Evolutionary conservation across 2,113 vertebrate species (phyloP), one percentile per base, ranked within the genome.

Genomic region (Hippocampus guttulatus): DNA sequence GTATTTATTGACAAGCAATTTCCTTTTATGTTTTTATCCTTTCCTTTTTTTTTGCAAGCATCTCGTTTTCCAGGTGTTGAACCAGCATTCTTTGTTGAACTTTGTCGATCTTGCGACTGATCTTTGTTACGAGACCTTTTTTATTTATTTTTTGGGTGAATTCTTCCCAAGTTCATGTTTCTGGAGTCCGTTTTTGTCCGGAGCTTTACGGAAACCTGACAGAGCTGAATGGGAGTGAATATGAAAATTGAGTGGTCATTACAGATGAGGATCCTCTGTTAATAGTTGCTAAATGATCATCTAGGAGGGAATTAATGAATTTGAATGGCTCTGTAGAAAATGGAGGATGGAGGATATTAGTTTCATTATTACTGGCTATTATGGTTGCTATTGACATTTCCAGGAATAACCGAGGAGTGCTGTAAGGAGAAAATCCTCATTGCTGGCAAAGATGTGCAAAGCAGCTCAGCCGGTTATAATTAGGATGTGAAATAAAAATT

Each of bases 231-330:
- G 81, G 79, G 79, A 84, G 74, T 63, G 75, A 82, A 87, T 74
- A 89, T 88, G 84, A 86, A 87, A 86, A 88, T 89, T 76, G 76
- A 79, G 81, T 72, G 77, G 82, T 81, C 80, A 79, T 91, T 88
- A 88, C 72, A 78, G 85, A 88, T 79, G 68, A 79, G 73, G 81
- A 87, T 83, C 79, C 83, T 81, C 77, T 82, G 81, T 84, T 90
- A 91, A 92, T 90, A 85, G 90, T 81, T 60, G 80, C 85, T 88
- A 89, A 87, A 90, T 86, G 89, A 89, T 90, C 70, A 85, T 87
- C 84, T 62, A 85, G 87, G 83, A 86, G 75, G 81, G 79, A 86
- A 86, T 88, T 81, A 85, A 82, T 86, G 79, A 78, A 79, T 73
- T 70, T 80, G 71, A 81, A 86, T 86, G 72, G 84, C 77, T 85